Evolutionary conservation across 2,113 vertebrate genomes (phyloP).

Genomic region (Trochalopteron elliotii): DNA sequence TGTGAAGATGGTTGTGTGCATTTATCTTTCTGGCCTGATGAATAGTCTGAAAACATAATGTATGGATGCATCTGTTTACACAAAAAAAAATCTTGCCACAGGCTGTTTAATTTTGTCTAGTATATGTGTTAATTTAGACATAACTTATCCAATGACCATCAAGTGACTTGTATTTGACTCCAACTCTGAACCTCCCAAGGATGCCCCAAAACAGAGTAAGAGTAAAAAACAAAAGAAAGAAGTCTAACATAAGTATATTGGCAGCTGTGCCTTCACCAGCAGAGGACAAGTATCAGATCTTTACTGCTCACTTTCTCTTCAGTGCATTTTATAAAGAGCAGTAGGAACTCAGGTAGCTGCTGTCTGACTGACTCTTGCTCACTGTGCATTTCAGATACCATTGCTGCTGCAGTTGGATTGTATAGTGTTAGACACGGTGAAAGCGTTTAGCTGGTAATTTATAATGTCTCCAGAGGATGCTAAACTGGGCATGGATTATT

Average conservation of each 20-base stretch:
- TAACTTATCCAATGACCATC: neutral
- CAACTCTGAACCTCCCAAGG: neutral
- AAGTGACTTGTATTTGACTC: neutral
- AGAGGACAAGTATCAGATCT: neutral
- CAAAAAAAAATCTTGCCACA: neutral
- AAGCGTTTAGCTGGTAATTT: neutral
- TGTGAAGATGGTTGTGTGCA: neutral
- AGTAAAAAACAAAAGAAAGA: neutral
- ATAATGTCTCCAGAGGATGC: neutral
- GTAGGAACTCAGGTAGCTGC: neutral
- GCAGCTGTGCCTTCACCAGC: neutral
- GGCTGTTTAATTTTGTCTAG: constrained; percentile 43
- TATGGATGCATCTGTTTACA: constrained; percentile 38
- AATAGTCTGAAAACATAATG: constrained; percentile 30
- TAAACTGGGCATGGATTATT: neutral
- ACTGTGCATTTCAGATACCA: neutral
- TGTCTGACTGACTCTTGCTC: neutral
- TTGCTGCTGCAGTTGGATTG: neutral
- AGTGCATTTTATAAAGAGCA: neutral
- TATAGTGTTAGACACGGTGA: neutral
- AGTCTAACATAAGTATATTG: neutral
- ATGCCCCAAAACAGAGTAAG: neutral
- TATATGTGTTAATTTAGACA: constrained; percentile 31
- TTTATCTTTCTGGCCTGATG: constrained; percentile 39
- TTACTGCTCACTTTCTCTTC: neutral